These are phyloP conservation scores for Himalopsyche phryganea DNA, from an alignment of 1,140 invertebrate genomes.

Conservation along the genomic window DNA sequence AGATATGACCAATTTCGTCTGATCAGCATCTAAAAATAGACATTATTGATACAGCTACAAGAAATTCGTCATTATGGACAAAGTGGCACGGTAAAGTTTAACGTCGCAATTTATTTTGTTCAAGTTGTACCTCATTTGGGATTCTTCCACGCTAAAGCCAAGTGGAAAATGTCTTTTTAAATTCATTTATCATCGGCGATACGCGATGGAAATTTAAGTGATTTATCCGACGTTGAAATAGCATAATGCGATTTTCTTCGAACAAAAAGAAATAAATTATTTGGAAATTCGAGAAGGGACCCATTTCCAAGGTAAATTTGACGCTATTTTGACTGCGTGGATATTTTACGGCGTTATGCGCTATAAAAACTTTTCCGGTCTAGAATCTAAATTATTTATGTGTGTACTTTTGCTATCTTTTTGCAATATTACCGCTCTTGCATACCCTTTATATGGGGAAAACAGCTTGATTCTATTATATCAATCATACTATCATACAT, in stretches of 20 bases:
- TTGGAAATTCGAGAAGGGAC: conserved; percentile 12
- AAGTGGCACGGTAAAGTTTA: neutral
- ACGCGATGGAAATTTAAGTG: conserved; percentile 33
- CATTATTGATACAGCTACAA: too few relatives aligned
- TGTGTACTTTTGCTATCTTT: neutral
- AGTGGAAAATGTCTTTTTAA: conserved; percentile 26
- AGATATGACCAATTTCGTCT: too few relatives aligned
- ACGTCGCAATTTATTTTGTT: conserved; percentile 5
- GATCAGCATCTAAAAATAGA: too few relatives aligned
- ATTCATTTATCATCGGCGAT: conserved; percentile 32
- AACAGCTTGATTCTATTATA: neutral
- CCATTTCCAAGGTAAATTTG: conserved; percentile 8
- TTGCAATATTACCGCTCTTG: neutral
- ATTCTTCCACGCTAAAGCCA: conserved; percentile 2
- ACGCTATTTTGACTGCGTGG: neutral
- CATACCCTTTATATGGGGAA: neutral
- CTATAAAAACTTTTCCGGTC: too few relatives aligned
- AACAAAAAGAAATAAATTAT: conserved; percentile 30
- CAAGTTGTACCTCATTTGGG: conserved; percentile 5
- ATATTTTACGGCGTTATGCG: neutral
- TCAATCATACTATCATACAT: too few relatives aligned
- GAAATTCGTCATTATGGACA: too few relatives aligned
- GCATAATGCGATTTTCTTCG: conserved; percentile 31
- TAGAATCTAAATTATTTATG: neutral
- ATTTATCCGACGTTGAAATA: conserved; percentile 31